Conservation (phyloP, 2,797 vertebrate genomes). For the Epinephelus malabaricus region DNA sequence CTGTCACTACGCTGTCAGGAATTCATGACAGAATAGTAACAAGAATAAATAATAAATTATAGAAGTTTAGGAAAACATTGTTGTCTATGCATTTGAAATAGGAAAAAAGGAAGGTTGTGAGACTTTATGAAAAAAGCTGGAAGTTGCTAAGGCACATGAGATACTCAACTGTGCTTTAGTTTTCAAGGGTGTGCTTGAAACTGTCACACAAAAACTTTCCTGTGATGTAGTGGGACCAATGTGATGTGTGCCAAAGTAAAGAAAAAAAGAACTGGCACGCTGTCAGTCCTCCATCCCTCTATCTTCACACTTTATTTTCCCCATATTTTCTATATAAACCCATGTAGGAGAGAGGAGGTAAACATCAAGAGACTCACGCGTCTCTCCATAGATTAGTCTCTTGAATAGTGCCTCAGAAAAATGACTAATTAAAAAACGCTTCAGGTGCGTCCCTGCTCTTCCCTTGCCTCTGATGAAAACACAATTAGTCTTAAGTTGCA, state of each 20-base stretch:
- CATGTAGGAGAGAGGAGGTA: conserved; percentile 36
- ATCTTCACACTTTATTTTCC: conserved; percentile 12
- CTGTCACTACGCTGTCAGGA: background rate
- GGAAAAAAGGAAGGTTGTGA: background rate
- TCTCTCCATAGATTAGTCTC: conserved; percentile 43
- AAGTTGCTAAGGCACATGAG: background rate
- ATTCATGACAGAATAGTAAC: background rate
- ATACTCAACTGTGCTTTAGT: conserved; percentile 2
- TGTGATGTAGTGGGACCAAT: conserved; percentile 1
- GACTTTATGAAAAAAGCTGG: background rate
- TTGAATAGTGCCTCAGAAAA: conserved; percentile 39
- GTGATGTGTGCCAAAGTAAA: conserved; percentile 25
- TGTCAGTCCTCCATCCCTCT: conserved; percentile 4
- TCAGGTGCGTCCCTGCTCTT: conserved; percentile 47
- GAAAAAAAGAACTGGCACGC: background rate
- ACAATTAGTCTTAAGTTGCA: conserved; percentile 48
- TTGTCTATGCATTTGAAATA: background rate
- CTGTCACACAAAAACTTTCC: conserved; percentile 14
- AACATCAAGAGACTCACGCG: conserved; percentile 43
- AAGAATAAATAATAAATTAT: conserved; percentile 6
- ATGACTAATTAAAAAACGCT: conserved; percentile 67
- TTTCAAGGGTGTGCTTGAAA: conserved; percentile 21
- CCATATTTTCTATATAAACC: background rate
- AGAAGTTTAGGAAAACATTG: background rate
- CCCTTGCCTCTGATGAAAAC: conserved; percentile 39